A percentile compares a stretch with the other conserved stretches of the same genome.
These are phyloP conservation scores for Phasia obesa DNA, from an alignment of 2,888 invertebrate genomes.

Conservation along the genomic window DNA sequence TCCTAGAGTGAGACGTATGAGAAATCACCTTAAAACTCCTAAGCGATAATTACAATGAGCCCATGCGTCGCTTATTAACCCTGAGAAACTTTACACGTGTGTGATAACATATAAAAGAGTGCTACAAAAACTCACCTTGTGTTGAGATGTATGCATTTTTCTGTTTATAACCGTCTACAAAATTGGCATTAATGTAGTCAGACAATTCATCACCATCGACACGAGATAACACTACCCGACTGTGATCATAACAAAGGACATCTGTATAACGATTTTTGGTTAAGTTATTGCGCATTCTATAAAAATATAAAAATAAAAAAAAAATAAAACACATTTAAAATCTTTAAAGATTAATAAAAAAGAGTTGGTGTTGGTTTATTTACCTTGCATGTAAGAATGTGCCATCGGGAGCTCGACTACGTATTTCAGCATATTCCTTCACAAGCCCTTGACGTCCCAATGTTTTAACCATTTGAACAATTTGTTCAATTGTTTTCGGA, in stretches of 20 bases:
- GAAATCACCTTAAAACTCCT: no score
- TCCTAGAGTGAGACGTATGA: no score
- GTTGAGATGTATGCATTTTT: slow-evolving; percentile 99
- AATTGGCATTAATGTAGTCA: slow-evolving; percentile 99
- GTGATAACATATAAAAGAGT: no score
- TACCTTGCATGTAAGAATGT: slow-evolving; percentile 94
- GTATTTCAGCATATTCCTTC: slow-evolving; percentile 94
- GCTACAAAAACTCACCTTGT: slow-evolving; percentile 87
- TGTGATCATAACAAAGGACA: slow-evolving; percentile 97
- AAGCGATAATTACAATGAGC: no score
- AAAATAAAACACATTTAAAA: neutral
- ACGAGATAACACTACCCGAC: slow-evolving; percentile 92
- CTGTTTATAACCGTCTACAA: slow-evolving; percentile 98
- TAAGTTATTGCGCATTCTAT: slow-evolving; percentile 87
- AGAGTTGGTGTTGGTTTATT: slow-evolving; percentile 75
- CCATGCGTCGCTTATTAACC: no score
- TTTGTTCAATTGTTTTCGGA: slow-evolving; percentile 87
- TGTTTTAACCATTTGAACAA: slow-evolving; percentile 85
- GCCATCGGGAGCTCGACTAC: slow-evolving; percentile 91
- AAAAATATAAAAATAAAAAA: slow-evolving; percentile 44
- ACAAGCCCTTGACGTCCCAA: slow-evolving; percentile 91
- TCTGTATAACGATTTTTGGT: slow-evolving; percentile 96
- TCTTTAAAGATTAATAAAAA: neutral
- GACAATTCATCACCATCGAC: slow-evolving; percentile 89
- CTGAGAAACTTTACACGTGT: no score